phyloP scores from a whole-genome alignment of 2,113 vertebrate genomes.

The Gobius niger region DNA sequence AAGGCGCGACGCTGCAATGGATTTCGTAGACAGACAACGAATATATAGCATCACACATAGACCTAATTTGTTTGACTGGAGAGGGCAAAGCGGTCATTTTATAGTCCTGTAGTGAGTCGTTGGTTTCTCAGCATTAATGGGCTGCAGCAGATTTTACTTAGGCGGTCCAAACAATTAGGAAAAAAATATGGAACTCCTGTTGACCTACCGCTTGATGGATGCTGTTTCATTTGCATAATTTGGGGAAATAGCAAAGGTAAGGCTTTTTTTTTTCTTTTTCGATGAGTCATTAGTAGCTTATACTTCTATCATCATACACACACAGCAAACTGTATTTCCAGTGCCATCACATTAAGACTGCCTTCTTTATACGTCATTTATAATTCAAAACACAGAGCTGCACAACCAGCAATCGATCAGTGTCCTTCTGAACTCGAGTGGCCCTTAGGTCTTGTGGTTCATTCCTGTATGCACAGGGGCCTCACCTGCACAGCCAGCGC shows the following conservation, averaged over 20 bases:
- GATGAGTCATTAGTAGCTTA: too few relatives aligned
- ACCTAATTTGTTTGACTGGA: background rate
- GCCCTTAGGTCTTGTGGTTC: slow-evolving; percentile 1
- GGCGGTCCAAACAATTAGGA: background rate
- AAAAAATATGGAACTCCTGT: too few relatives aligned
- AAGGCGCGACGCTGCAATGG: background rate
- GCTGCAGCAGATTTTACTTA: background rate
- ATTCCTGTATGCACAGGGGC: slow-evolving; percentile 22
- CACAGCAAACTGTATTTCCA: too few relatives aligned
- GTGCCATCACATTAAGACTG: background rate
- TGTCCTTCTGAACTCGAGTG: slow-evolving; percentile 16
- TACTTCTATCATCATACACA: too few relatives aligned
- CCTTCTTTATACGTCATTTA: background rate
- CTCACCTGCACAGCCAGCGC: slow-evolving; percentile 40
- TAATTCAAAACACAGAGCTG: background rate
- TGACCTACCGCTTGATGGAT: too few relatives aligned
- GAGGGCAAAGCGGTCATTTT: background rate
- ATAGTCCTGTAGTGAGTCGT: background rate
- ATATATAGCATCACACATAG: too few relatives aligned
- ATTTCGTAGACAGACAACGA: background rate
- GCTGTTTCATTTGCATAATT: too few relatives aligned
- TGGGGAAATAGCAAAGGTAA: too few relatives aligned
- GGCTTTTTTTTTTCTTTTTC: too few relatives aligned
- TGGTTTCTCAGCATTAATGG: background rate
- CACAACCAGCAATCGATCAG: background rate